Base-by-base conservation (phyloP, 2,888 invertebrate species). In the Idaea straminata region DNA sequence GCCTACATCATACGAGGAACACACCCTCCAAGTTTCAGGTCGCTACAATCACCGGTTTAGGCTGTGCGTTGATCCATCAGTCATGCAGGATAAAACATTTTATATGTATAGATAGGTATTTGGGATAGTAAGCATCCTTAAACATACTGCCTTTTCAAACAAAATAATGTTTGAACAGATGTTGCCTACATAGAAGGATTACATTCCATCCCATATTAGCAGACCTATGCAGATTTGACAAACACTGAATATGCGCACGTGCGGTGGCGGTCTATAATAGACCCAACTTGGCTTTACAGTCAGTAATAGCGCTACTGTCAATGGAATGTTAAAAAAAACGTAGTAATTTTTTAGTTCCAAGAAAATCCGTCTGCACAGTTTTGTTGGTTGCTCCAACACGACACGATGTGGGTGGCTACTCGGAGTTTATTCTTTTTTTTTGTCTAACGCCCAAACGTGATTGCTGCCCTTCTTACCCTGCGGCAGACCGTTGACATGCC, bases 371-470 rank as follows among this genome's bases (percentile, higher is more conserved):
- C 47, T 47, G 47, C 47, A 47, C 47, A 7, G 10, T 47, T 47
- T 47, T 7, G 47, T 47, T 47, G 10, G 47, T 47, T 13, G 47
- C 13, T 47, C 13, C 7, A 47, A 47, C 47, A 47, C 47, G 47
- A 47, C 47, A 13, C 47, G 47, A 47, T 47, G 47, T 76, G 77
- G 72, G 64, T 68, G 61, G 35, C 16, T 35, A 35, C 16, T 57
- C 65, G 13, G 62, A 62, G 72, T 73, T 78, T 81, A 81, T 69
- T 64, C 38, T 7, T 47, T 47, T 47, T 47, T 77, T 80, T 76
- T 76, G 61, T 80, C 76, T 81, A 78, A 78, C 69, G 47, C 65
- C 74, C 71, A 83, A 83, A 83, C 81, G 80, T 84, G 83, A 83
- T 78, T 75, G 64, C 71, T 77, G 73, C 80, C 72, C 79, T 83